Evolutionary conservation across 2,888 invertebrate genomes (phyloP).

Genomic region (Stenchaetothrips biformis): DNA sequence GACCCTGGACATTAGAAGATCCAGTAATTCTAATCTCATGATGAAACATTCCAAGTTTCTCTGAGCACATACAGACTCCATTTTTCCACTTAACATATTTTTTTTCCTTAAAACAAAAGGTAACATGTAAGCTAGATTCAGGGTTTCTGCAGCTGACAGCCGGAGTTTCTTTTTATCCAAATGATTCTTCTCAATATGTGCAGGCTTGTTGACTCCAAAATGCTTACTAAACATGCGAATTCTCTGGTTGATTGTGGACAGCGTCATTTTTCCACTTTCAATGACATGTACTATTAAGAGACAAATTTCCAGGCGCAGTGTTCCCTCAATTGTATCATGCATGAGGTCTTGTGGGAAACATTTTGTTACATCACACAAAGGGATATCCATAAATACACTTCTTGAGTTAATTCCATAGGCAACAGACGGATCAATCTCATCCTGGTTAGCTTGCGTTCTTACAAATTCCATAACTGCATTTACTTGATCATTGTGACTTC

Average conservation of each 20-base stretch:
- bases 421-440: background rate
- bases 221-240: background rate
- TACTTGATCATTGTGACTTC: background rate
- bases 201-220: background rate
- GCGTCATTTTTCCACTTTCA: background rate
- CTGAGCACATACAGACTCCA: background rate
- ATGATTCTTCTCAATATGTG: background rate
- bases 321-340: background rate
- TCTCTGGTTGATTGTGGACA: background rate
- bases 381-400: background rate
- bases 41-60: background rate
- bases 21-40: background rate
- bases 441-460: background rate
- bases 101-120: background rate
- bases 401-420: background rate
- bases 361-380: background rate
- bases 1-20: background rate
- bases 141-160: background rate
- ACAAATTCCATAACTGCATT: background rate
- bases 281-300: background rate
- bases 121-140: background rate
- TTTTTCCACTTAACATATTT: background rate
- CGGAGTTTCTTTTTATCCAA: background rate
- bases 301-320: background rate
- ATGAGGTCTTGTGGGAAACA: background rate